A percentile compares a stretch with the other conserved stretches of the same genome.
These are phyloP conservation scores for Amblyteles armatorius DNA, from an alignment of 2,888 invertebrate species.

Conservation along the genomic window DNA sequence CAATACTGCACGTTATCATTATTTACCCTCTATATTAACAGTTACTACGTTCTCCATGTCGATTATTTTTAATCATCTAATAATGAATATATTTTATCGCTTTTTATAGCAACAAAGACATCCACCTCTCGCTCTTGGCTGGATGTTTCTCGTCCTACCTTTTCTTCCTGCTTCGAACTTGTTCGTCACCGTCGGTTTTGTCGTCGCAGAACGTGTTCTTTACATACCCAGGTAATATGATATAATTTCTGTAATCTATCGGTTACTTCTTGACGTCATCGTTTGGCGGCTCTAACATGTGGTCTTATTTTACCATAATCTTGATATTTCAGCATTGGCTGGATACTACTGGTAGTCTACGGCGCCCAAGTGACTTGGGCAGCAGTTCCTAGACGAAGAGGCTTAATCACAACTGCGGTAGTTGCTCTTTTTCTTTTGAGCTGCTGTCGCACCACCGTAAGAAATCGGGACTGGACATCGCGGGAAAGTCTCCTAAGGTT, in stretches of 20 bases:
- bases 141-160: slow-evolving; percentile 91
- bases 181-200: slow-evolving; percentile 92
- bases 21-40: neutral
- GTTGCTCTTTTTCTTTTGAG: slow-evolving; percentile 87
- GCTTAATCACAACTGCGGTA: slow-evolving; percentile 86
- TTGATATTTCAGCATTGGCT: slow-evolving; percentile 89
- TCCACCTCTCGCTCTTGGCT: slow-evolving; percentile 89
- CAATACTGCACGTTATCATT: neutral
- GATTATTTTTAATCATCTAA: neutral
- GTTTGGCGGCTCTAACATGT: neutral
- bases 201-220: slow-evolving; percentile 94
- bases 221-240: slow-evolving; percentile 92
- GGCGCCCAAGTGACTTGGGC: slow-evolving; percentile 90
- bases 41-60: neutral
- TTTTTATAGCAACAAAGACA: slow-evolving; percentile 89
- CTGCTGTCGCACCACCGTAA: slow-evolving; percentile 88
- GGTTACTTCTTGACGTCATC: neutral
- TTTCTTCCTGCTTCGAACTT: slow-evolving; percentile 95
- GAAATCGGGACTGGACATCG: slow-evolving; percentile 92
- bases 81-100: neutral
- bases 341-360: slow-evolving; percentile 91
- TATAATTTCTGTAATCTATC: neutral
- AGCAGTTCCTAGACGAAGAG: slow-evolving; percentile 85
- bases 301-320: neutral
- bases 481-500: slow-evolving; percentile 92